phyloP scores from a whole-genome alignment of 2,888 invertebrate genomes.

The Pemphredon lugubris region DNA sequence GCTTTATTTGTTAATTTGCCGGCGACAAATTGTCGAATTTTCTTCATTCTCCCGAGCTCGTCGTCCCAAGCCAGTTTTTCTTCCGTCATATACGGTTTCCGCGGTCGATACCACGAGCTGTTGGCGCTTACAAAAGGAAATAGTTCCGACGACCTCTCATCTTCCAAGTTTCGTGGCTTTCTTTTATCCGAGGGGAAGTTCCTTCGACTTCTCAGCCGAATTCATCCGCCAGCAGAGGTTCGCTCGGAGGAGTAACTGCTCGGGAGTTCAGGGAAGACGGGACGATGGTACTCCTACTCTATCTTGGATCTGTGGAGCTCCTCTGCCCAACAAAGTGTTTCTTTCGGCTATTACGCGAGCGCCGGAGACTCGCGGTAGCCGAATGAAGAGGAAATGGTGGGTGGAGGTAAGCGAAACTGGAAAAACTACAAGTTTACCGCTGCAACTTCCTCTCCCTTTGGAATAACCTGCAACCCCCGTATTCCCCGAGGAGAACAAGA shows the following conservation, averaged over 20 bases:
- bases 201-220: constrained; percentile 29
- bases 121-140: constrained; percentile 12
- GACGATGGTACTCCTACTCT: constrained; percentile 15
- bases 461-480: background rate
- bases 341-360: constrained; percentile 44
- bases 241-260: constrained; percentile 40
- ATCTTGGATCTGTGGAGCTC: background rate
- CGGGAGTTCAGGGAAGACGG: constrained; percentile 35
- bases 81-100: background rate
- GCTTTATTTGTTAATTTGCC: too few species aligned
- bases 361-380: constrained; percentile 1
- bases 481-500: background rate
- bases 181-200: constrained; percentile 44
- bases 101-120: background rate
- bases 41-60: too few species aligned
- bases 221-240: constrained; percentile 37
- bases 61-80: too few species aligned
- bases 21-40: too few species aligned
- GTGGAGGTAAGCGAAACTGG: constrained; percentile 13
- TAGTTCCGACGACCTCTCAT: constrained; percentile 22
- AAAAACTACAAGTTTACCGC: constrained; percentile 27
- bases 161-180: constrained; percentile 25
- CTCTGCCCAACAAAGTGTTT: constrained; percentile 50
- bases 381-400: constrained; percentile 15
- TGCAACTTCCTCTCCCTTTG: constrained; percentile 28